phyloP scores from a whole-genome alignment of 2,888 invertebrate species.

The Willowsia nigromaculata region DNA sequence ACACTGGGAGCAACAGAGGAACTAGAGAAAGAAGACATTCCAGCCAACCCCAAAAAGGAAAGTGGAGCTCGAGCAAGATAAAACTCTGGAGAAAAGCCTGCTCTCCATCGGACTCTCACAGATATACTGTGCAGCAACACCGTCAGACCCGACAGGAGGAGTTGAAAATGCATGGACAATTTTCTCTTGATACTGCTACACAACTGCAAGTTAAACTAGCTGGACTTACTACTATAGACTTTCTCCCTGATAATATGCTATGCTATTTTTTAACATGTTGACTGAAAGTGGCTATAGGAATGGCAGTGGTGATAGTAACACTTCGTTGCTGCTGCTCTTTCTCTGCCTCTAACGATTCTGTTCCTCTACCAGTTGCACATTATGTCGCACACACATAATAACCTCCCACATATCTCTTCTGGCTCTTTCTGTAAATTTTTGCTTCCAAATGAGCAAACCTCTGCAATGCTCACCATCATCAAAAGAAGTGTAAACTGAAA shows the following conservation, averaged over 20 bases:
- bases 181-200: not conserved
- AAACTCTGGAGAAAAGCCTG: slow-evolving; percentile 49
- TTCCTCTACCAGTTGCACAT: slow-evolving; percentile 3
- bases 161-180: not conserved
- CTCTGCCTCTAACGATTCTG: not conserved
- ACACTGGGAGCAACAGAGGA: not conserved
- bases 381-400: not conserved
- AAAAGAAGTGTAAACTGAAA: not conserved
- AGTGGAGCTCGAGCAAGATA: slow-evolving; percentile 18
- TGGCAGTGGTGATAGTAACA: not conserved
- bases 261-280: not conserved
- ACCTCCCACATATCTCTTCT: too few relatives aligned
- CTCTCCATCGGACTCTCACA: not conserved
- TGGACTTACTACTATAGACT: not conserved
- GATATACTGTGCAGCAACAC: too few relatives aligned
- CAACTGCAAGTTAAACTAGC: not conserved
- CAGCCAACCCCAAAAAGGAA: slow-evolving; percentile 47
- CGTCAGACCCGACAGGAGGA: not conserved
- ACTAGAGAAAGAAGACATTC: not conserved
- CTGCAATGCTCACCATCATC: not conserved
- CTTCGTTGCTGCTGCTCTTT: not conserved
- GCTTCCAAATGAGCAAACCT: not conserved
- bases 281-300: not conserved
- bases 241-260: not conserved
- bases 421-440: not conserved